Evolutionary conservation across 2,797 vertebrate genomes (phyloP).

Genomic region (Lophotriccus pileatus): DNA sequence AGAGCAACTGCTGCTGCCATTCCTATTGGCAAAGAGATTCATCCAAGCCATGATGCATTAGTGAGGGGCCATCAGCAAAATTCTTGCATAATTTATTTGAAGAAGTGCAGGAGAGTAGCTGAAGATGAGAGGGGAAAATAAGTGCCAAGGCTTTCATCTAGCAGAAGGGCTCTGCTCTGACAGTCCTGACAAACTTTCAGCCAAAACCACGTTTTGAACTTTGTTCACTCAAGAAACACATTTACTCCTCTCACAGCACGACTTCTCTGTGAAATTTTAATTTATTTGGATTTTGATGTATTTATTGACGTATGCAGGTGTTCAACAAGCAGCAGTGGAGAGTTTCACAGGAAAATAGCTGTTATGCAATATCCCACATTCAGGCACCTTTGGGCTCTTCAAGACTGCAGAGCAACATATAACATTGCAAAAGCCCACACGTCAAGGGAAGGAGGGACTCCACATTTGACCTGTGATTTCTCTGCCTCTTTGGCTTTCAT

Average conservation of each 20-base stretch:
- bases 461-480: background rate
- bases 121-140: background rate
- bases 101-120: background rate
- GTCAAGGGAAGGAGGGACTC: background rate
- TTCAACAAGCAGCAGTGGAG: background rate
- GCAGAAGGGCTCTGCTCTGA: background rate
- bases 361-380: background rate
- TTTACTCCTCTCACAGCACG: background rate
- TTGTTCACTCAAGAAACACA: background rate
- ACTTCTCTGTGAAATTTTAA: background rate
- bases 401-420: background rate
- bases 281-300: background rate
- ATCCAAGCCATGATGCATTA: background rate
- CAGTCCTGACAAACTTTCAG: background rate
- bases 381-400: accelerated
- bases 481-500: background rate
- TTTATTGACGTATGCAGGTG: background rate
- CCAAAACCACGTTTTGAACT: background rate
- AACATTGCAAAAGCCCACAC: background rate
- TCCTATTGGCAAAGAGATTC: background rate
- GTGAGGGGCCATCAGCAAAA: background rate
- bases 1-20: background rate
- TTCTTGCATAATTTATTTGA: background rate
- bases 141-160: background rate
- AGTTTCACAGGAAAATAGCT: background rate